Percentiles rank a stretch among this genome's conserved stretches.
Conservation (phyloP, 2,797 vertebrate species). For the Chelonia mydas region DNA sequence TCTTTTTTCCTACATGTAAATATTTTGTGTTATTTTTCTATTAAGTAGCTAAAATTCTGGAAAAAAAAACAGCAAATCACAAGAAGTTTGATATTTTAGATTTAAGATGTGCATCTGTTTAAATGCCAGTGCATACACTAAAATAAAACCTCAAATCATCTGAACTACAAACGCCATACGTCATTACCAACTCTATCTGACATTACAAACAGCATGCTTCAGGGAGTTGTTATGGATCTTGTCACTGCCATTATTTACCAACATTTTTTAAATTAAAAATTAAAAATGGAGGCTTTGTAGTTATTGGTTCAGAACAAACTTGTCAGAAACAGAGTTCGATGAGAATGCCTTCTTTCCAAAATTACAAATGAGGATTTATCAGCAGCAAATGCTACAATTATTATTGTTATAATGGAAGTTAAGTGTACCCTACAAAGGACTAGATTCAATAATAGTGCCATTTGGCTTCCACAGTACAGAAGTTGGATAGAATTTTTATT, state of each 20-base stretch:
- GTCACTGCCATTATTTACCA: background rate
- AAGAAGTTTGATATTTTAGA: conserved; percentile 2
- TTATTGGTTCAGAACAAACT: background rate
- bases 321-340: background rate
- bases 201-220: background rate
- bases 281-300: background rate
- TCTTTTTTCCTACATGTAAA: background rate
- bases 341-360: background rate
- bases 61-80: background rate
- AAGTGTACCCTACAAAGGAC: background rate
- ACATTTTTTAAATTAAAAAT: background rate
- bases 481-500: background rate
- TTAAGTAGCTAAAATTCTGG: background rate
- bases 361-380: background rate
- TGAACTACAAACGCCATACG: background rate
- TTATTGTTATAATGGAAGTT: background rate
- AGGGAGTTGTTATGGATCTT: background rate
- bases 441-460: background rate
- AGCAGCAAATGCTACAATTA: background rate
- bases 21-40: background rate
- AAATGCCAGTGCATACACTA: background rate
- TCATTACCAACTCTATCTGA: background rate
- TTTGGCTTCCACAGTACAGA: background rate
- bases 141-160: background rate
- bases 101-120: background rate